Percentiles rank a stretch among this genome's conserved stretches.
Conservation (phyloP, 2,113 vertebrate species). For the Oreochromis tanganicae region DNA sequence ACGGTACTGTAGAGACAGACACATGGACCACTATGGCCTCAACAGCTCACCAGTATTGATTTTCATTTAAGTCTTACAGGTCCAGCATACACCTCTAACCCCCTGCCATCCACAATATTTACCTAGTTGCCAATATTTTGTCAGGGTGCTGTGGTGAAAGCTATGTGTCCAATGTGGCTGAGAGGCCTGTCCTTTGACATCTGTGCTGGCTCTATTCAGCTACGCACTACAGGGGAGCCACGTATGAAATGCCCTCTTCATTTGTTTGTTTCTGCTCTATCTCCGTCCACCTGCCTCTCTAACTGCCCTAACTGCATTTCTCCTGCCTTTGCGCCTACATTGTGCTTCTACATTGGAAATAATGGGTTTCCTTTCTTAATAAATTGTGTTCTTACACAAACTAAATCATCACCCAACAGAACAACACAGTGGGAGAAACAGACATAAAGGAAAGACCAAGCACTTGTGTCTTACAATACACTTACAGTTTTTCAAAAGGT, state of each 20-base stretch:
- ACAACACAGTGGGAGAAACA: not conserved
- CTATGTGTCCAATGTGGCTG: slow-evolving; percentile 53
- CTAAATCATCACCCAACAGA: not conserved
- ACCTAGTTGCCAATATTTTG: slow-evolving; percentile 66
- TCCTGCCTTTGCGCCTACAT: slow-evolving; percentile 3
- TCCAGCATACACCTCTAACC: slow-evolving; percentile 60
- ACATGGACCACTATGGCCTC: slow-evolving; percentile 28
- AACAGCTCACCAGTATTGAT: slow-evolving; percentile 64
- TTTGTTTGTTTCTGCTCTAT: slow-evolving; percentile 30
- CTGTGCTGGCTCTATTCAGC: slow-evolving; percentile 55
- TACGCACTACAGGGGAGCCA: slow-evolving; percentile 43
- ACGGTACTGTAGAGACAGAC: slow-evolving; percentile 6
- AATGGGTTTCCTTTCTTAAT: slow-evolving; percentile 26
- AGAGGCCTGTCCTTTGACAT: slow-evolving; percentile 59
- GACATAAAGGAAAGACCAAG: not conserved
- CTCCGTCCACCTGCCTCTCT: slow-evolving; percentile 20
- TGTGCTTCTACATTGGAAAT: not conserved
- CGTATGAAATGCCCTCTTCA: slow-evolving; percentile 42
- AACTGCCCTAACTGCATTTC: slow-evolving; percentile 13
- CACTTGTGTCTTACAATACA: not conserved
- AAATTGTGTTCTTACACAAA: not conserved
- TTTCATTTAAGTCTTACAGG: slow-evolving; percentile 71
- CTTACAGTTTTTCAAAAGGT: not conserved
- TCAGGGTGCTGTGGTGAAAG: slow-evolving; percentile 44
- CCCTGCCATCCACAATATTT: slow-evolving; percentile 65